phyloP scores from a whole-genome alignment of 2,113 vertebrate genomes.

The Dicerorhinus sumatrensis region DNA sequence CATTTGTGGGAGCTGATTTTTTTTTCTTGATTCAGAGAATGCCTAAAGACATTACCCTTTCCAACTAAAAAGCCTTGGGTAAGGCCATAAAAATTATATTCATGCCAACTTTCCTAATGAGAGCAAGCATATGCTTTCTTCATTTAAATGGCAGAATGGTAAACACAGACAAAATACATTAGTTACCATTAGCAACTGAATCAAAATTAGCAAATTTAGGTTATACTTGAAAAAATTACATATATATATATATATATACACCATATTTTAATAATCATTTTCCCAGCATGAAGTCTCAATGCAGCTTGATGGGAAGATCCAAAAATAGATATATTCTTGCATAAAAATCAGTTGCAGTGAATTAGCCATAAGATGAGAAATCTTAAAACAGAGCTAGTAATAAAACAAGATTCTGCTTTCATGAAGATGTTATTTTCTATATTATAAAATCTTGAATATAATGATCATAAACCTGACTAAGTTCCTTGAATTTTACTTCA shows the following conservation, averaged over 20 bases:
- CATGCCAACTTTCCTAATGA: constrained; percentile 70
- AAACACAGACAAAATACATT: constrained; percentile 82
- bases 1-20: constrained; percentile 7
- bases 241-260: constrained; percentile 67
- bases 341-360: constrained; percentile 81
- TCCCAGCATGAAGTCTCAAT: constrained; percentile 80
- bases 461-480: constrained; percentile 69
- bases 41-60: constrained; percentile 57
- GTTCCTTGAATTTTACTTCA: constrained; percentile 77
- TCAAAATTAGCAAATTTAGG: constrained; percentile 80
- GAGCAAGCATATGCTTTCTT: constrained; percentile 72
- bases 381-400: constrained; percentile 73
- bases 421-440: constrained; percentile 77
- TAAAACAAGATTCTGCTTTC: constrained; percentile 78
- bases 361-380: constrained; percentile 81
- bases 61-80: constrained; percentile 46
- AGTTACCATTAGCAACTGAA: constrained; percentile 79
- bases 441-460: constrained; percentile 74
- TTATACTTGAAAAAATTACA: constrained; percentile 74
- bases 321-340: constrained; percentile 81
- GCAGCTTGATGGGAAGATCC: constrained; percentile 79
- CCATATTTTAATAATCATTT: constrained; percentile 85
- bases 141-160: constrained; percentile 76
- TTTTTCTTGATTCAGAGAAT: constrained; percentile 13
- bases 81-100: constrained; percentile 68